Evolutionary conservation across 2,113 vertebrate genomes (phyloP), one percentile per base, ranked within the genome.

Genomic region (Istiophorus platypterus): DNA sequence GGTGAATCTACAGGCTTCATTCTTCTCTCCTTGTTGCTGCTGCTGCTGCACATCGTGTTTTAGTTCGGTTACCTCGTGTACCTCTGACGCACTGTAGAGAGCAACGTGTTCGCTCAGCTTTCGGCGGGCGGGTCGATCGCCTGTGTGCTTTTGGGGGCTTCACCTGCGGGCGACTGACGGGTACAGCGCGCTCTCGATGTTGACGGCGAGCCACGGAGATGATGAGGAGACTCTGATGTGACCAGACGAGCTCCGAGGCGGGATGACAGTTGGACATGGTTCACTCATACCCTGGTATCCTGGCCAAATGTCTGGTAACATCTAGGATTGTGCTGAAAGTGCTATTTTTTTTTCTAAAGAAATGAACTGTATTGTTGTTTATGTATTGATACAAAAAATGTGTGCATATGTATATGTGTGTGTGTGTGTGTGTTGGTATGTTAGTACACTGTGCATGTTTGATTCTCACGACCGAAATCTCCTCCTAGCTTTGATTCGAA

Each of bases 311-410:
- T 85, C 82, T 31, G 72, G 52, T 45, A 78, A 87, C 76, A 62
- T 88, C 71, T 71, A 76, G 51, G 31, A 80, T 90, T 90, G 91
- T 90, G 89, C 90, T 93, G 74, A 93, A 94, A 92, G 92, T 93
- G 92, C 92, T 90, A 76, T 68, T 27, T 34, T 17, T 49, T 68
- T 45, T 37, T 51, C 45, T 22, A 52, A 29, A 75, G 42, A 87
- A 75, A 80, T 68, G 22, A 71, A 72, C 61, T 75, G 4, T 77
- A n/a, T 54, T 22, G 62, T 59, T 66, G 66, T 61, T 22, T 31
- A 64, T 62, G 54, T 24, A 24, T 22, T 52, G 7, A 22, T 52
- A 52, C 22, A 52, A n/a, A 52, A 52, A 22, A 57, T 81, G 15
- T 56, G 31, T 41, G 24, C 51, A 42, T 51, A 51, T 51, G 37